Conservation (phyloP, 2,113 vertebrate genomes). For the Etheostoma cragini region DNA sequence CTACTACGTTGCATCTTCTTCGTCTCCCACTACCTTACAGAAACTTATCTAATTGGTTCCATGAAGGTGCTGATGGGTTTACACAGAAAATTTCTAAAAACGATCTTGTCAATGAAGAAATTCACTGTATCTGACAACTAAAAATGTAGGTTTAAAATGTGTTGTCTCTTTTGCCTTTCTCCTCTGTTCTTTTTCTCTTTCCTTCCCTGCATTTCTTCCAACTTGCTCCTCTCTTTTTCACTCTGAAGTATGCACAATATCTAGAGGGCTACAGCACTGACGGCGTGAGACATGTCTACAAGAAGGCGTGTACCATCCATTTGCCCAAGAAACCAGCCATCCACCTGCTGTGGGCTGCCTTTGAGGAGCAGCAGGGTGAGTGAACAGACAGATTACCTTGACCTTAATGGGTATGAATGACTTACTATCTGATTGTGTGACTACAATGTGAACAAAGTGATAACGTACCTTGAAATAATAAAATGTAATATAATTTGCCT, state of each 20-base stretch:
- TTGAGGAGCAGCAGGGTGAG: conserved; percentile 98
- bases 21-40: conserved; percentile 99
- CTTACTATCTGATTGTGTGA: not conserved
- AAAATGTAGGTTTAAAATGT: conserved; percentile 79
- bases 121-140: conserved; percentile 80
- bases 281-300: conserved; percentile 95
- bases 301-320: conserved; percentile 95
- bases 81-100: conserved; percentile 99
- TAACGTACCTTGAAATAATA: not conserved
- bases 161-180: conserved; percentile 70
- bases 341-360: conserved; percentile 97
- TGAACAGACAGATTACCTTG: not conserved
- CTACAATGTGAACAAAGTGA: not conserved
- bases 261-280: conserved; percentile 98
- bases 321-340: conserved; percentile 95
- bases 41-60: conserved; percentile 99
- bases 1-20: conserved; percentile 99
- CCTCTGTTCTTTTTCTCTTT: conserved; percentile 55
- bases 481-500: not conserved
- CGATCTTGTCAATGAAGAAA: conserved; percentile 94
- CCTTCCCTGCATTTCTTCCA: conserved; percentile 68
- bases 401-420: not conserved
- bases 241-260: conserved; percentile 97
- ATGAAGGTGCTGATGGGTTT: conserved; percentile 99
- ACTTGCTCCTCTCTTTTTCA: conserved; percentile 84